These are phyloP conservation scores for Luscinia luscinia DNA, from an alignment of 2,797 vertebrate species.

Conservation along the genomic window DNA sequence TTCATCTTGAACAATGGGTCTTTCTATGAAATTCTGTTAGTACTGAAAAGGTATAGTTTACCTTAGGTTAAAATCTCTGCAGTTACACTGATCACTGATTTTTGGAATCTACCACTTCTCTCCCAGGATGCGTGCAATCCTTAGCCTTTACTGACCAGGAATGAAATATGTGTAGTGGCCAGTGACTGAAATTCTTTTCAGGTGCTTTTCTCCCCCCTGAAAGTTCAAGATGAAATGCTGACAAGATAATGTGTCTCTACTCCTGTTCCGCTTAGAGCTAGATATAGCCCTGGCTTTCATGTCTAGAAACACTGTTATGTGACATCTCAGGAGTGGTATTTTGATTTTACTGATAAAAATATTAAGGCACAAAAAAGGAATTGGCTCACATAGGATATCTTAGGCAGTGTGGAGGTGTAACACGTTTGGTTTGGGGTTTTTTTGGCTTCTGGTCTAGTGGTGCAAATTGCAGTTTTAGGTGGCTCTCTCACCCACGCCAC, in stretches of 20 bases:
- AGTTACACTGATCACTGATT: not conserved
- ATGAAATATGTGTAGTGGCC: not conserved
- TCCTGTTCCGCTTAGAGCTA: not conserved
- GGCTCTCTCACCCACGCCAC: not conserved
- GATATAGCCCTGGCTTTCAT: not conserved
- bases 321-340: not conserved
- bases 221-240: not conserved
- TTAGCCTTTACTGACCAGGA: not conserved
- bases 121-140: fast-evolving
- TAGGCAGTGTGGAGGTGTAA: not conserved
- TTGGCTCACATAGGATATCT: not conserved
- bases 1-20: not conserved
- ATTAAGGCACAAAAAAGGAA: not conserved
- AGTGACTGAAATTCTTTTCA: not conserved
- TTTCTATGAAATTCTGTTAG: not conserved
- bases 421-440: not conserved
- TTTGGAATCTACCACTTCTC: not conserved
- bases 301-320: not conserved
- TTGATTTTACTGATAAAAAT: not conserved
- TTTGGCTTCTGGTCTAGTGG: not conserved
- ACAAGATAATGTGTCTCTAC: not conserved
- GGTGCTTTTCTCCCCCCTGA: not conserved
- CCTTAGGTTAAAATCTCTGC: not conserved
- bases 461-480: not conserved
- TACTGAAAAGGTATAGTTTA: not conserved